Conservation (phyloP, 2,888 invertebrate genomes). For the Himalopsyche kuldschensis region DNA sequence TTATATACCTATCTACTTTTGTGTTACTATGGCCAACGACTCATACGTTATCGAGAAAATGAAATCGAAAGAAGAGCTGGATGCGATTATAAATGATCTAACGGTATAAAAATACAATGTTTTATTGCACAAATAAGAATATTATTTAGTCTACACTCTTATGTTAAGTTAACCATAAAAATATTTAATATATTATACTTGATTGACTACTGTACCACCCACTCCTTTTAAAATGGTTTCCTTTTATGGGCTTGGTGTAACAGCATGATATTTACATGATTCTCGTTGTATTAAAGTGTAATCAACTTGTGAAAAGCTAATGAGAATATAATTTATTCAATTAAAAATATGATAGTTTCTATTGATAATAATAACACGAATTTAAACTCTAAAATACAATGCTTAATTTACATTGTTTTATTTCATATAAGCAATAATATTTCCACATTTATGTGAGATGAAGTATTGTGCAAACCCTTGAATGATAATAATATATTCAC, state of each 20-base stretch:
- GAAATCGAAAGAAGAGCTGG: conserved; percentile 47
- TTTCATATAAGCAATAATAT: no score
- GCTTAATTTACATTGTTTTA: no score
- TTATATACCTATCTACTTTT: background rate
- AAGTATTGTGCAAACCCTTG: no score
- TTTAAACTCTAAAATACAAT: no score
- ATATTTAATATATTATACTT: background rate
- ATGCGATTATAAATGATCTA: conserved; percentile 47
- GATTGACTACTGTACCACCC: conserved; percentile 2
- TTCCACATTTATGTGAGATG: no score
- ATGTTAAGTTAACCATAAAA: background rate
- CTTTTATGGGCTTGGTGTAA: conserved; percentile 25
- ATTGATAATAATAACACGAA: no score
- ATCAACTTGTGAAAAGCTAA: background rate
- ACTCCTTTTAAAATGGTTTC: conserved; percentile 27
- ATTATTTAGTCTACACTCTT: background rate
- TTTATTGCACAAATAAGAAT: background rate
- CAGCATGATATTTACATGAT: no score
- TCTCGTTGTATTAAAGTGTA: no score
- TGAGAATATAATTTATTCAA: no score
- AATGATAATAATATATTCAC: no score
- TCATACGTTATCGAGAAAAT: conserved; percentile 43
- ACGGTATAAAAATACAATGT: conserved; percentile 43
- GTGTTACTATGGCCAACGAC: conserved; percentile 23
- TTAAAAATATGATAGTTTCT: no score